These are phyloP conservation scores for Pseudococcus longispinus DNA, from an alignment of 2,888 invertebrate genomes.

Conservation along the genomic window DNA sequence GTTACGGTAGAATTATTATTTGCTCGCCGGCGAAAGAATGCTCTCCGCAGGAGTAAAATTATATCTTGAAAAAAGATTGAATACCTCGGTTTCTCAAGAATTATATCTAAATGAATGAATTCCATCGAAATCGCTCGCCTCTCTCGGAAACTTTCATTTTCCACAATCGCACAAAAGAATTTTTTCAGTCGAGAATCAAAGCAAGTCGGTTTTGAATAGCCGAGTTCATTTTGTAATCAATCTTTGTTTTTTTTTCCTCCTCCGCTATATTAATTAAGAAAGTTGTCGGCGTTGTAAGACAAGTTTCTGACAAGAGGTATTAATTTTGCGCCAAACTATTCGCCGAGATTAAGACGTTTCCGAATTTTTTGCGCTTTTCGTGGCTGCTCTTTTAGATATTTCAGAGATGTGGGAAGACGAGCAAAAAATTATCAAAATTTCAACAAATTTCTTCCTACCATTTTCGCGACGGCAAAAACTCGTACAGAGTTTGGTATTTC, in stretches of 20 bases:
- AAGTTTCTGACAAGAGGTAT: conserved; percentile 17
- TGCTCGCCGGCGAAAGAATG: not conserved
- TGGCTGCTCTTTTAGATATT: not conserved
- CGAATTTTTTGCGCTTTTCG: not conserved
- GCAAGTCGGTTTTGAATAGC: conserved; percentile 2
- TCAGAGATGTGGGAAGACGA: not conserved
- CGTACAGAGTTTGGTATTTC: not conserved
- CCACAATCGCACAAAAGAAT: not conserved
- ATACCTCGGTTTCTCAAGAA: not conserved
- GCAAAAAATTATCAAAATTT: not conserved
- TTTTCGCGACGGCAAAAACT: not conserved
- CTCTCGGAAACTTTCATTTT: not conserved
- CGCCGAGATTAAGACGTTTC: not conserved
- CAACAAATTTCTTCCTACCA: not conserved
- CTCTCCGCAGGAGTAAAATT: not conserved
- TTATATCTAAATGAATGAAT: conserved; percentile 26
- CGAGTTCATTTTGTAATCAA: conserved; percentile 24
- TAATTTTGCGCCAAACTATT: not conserved
- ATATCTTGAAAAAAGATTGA: conserved; percentile 7
- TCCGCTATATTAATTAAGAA: conserved; percentile 10
- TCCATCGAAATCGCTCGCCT: not conserved
- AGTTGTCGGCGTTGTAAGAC: conserved; percentile 7
- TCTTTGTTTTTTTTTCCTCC: conserved; percentile 14
- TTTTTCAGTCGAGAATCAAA: conserved; percentile 35
- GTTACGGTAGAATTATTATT: not conserved